phyloP scores from a whole-genome alignment of 1,140 invertebrate genomes.

The Cydia splendana region DNA sequence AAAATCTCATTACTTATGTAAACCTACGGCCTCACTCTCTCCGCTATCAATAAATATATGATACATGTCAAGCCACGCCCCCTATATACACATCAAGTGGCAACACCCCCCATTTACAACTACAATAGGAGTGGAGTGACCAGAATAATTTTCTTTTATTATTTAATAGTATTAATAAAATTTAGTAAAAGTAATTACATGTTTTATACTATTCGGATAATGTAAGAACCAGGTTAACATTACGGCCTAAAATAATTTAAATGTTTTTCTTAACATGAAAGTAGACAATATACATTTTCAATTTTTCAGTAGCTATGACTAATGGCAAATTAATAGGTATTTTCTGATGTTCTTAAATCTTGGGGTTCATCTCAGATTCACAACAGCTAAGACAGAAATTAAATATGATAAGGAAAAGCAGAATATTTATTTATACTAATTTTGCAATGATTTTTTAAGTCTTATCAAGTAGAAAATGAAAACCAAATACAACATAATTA shows the following conservation, averaged over 20 bases:
- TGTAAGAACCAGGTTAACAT: neutral
- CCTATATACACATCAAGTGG: conserved; percentile 68
- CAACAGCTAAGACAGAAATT: too few relatives aligned
- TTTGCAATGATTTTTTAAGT: too few relatives aligned
- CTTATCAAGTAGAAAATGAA: too few relatives aligned
- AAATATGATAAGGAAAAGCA: too few relatives aligned
- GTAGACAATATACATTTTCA: too few relatives aligned
- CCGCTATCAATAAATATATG: conserved; percentile 64
- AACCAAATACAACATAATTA: neutral
- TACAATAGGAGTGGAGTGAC: conserved; percentile 73
- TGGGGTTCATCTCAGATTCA: too few relatives aligned
- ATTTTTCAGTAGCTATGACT: too few relatives aligned
- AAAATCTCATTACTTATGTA: conserved; percentile 72
- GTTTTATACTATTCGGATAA: neutral
- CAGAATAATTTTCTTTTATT: conserved; percentile 65
- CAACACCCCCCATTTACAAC: conserved; percentile 55
- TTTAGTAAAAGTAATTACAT: conserved; percentile 52
- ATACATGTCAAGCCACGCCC: conserved; percentile 59
- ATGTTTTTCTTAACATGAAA: neutral
- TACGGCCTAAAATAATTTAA: neutral
- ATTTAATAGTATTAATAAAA: conserved; percentile 55
- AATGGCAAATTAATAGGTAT: too few relatives aligned
- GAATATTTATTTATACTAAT: too few relatives aligned
- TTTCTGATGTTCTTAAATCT: too few relatives aligned
- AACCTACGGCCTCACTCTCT: conserved; percentile 61